phyloP scores from a whole-genome alignment of 2,888 invertebrate genomes.

The Tetragonula carbonaria region DNA sequence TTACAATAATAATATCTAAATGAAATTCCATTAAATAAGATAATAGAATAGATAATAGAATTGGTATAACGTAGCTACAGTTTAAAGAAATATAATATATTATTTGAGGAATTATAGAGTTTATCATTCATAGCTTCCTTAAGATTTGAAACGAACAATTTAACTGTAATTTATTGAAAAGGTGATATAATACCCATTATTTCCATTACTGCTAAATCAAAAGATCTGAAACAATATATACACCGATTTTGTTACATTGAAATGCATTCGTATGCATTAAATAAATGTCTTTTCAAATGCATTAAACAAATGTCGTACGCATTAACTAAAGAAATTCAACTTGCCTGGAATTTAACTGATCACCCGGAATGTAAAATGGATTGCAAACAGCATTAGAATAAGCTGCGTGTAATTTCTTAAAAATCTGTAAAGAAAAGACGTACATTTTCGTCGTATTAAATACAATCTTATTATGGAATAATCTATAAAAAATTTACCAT shows the following conservation, averaged over 20 bases:
- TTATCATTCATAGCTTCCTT: too few species aligned
- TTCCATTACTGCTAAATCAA: constrained; percentile 79
- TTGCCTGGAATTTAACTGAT: constrained; percentile 90
- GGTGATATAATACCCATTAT: constrained; percentile 77
- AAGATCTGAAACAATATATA: constrained; percentile 73
- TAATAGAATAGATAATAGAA: too few species aligned
- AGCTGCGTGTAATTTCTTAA: constrained; percentile 94
- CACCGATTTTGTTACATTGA: neutral
- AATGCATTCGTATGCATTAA: neutral
- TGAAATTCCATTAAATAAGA: too few species aligned
- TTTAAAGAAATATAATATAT: too few species aligned
- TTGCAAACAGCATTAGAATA: constrained; percentile 98
- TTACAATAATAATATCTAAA: too few species aligned
- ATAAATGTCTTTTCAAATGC: too few species aligned
- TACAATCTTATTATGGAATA: neutral
- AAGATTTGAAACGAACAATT: neutral
- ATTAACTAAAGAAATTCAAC: constrained; percentile 50
- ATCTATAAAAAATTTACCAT: constrained; percentile 87
- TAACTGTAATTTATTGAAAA: constrained; percentile 8
- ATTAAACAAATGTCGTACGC: neutral
- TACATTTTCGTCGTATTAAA: constrained; percentile 39
- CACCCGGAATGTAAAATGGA: constrained; percentile 98
- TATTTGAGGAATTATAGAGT: too few species aligned
- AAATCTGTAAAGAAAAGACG: constrained; percentile 86
- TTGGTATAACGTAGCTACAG: too few species aligned